These are phyloP conservation scores for Notarius lentiginosus DNA, from an alignment of 2,113 vertebrate genomes.

Conservation along the genomic window DNA sequence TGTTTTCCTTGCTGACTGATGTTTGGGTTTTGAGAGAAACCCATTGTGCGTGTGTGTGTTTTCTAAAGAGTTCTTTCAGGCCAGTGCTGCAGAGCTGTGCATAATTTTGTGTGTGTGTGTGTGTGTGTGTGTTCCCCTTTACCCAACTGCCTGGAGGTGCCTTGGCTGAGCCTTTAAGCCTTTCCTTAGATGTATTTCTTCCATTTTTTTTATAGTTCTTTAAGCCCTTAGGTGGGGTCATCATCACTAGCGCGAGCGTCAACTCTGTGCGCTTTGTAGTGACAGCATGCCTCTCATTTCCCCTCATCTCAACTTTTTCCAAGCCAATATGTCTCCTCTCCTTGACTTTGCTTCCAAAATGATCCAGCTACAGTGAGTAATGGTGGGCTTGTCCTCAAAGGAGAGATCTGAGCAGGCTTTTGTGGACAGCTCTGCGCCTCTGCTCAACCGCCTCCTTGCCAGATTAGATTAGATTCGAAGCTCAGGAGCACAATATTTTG, in stretches of 20 bases:
- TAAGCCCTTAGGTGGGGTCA: constrained; percentile 20
- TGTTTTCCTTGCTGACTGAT: constrained; percentile 25
- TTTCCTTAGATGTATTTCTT: constrained; percentile 18
- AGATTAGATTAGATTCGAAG: constrained; percentile 40
- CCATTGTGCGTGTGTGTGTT: not conserved
- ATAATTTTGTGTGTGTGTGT: constrained; percentile 30
- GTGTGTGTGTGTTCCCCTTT: not conserved
- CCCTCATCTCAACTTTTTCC: not conserved
- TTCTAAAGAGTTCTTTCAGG: constrained; percentile 25
- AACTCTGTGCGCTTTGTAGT: not conserved
- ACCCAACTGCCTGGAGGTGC: constrained; percentile 16
- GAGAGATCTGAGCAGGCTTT: constrained; percentile 9
- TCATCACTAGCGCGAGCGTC: not conserved
- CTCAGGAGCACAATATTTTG: constrained; percentile 33
- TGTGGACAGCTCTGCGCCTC: constrained; percentile 8
- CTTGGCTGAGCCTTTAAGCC: constrained; percentile 23
- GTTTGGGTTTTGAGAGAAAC: constrained; percentile 21
- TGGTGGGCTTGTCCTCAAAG: not conserved
- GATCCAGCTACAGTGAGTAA: not conserved
- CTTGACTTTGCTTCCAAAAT: constrained; percentile 23
- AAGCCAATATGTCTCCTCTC: not conserved
- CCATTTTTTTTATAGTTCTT: not conserved
- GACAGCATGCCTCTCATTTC: not conserved
- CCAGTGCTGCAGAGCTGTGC: constrained; percentile 29
- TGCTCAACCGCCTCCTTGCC: constrained; percentile 9